Evolutionary conservation across 1,140 invertebrate species (phyloP).

Genomic region (Macrobrachium rosenbergii): DNA sequence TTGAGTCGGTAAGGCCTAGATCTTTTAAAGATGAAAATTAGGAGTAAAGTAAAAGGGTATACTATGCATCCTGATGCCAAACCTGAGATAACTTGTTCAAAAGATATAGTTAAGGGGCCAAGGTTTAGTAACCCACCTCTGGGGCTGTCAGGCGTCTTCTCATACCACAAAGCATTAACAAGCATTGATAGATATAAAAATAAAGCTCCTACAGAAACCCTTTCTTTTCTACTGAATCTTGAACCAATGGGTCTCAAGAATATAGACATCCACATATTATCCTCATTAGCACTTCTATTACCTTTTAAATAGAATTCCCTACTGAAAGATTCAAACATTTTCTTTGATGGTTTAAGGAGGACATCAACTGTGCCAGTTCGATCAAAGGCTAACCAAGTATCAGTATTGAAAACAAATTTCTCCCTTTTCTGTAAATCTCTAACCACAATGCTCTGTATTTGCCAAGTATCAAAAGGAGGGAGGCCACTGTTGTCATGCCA

Average conservation of each 20-base stretch:
- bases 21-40: slow-evolving; percentile 58
- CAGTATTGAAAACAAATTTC: slow-evolving; percentile 6
- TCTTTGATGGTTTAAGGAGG: slow-evolving; percentile 16
- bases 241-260: slow-evolving; percentile 42
- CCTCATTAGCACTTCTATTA: slow-evolving; percentile 45
- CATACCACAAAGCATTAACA: slow-evolving; percentile 35
- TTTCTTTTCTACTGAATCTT: slow-evolving; percentile 35
- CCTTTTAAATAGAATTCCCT: slow-evolving; percentile 18
- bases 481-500: slow-evolving; percentile 38
- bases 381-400: slow-evolving; percentile 17
- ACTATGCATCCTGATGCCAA: slow-evolving; percentile 28
- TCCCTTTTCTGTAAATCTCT: slow-evolving; percentile 16
- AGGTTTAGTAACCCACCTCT: slow-evolving; percentile 9
- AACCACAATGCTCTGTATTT: slow-evolving; percentile 11
- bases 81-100: slow-evolving; percentile 47
- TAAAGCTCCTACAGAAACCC: background rate
- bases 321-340: slow-evolving; percentile 3
- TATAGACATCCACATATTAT: slow-evolving; percentile 42
- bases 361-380: background rate
- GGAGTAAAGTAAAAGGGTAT: slow-evolving; percentile 42
- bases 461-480: slow-evolving; percentile 15
- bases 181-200: slow-evolving; percentile 43
- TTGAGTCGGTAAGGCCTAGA: slow-evolving; percentile 49
- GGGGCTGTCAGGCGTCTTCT: slow-evolving; percentile 30
- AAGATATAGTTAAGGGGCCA: slow-evolving; percentile 35